phyloP scores from a whole-genome alignment of 2,888 invertebrate species.

The Melipona beecheii region DNA sequence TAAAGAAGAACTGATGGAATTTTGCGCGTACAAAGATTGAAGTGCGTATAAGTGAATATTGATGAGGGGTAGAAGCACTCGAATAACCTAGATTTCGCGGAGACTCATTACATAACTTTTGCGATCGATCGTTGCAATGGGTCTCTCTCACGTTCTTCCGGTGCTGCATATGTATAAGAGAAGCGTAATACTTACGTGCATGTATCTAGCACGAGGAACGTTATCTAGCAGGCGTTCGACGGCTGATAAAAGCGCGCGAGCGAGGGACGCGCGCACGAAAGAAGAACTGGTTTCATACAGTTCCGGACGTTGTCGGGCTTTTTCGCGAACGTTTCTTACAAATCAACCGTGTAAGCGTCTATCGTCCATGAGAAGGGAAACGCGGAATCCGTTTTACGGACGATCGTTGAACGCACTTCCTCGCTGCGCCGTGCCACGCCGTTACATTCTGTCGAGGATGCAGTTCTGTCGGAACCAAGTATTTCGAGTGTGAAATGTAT shows the following conservation, averaged over 20 bases:
- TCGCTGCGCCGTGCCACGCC: background rate
- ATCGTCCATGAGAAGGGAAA: slow-evolving; percentile 10
- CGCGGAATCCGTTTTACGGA: slow-evolving; percentile 17
- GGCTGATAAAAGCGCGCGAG: slow-evolving; percentile 60
- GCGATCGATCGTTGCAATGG: slow-evolving; percentile 66
- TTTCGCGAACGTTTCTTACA: slow-evolving; percentile 28
- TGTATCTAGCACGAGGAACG: slow-evolving; percentile 34
- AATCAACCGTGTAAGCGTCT: slow-evolving; percentile 34
- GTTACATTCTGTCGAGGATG: background rate
- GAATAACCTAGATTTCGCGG: slow-evolving; percentile 69
- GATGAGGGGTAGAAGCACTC: slow-evolving; percentile 46
- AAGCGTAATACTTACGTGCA: background rate
- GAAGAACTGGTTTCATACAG: slow-evolving; percentile 58
- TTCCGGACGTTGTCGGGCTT: slow-evolving; percentile 16
- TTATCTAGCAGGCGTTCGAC: slow-evolving; percentile 53
- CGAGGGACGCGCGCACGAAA: slow-evolving; percentile 41
- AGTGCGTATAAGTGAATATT: slow-evolving; percentile 51
- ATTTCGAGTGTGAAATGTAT: background rate
- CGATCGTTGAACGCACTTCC: slow-evolving; percentile 5
- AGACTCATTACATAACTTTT: slow-evolving; percentile 71
- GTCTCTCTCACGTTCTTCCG: slow-evolving; percentile 56
- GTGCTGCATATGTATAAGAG: slow-evolving; percentile 29
- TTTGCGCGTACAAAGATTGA: slow-evolving; percentile 12
- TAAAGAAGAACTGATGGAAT: background rate
- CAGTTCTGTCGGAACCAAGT: background rate